Conservation (phyloP, 2,888 invertebrate genomes). For the Thereva nobilitata region DNA sequence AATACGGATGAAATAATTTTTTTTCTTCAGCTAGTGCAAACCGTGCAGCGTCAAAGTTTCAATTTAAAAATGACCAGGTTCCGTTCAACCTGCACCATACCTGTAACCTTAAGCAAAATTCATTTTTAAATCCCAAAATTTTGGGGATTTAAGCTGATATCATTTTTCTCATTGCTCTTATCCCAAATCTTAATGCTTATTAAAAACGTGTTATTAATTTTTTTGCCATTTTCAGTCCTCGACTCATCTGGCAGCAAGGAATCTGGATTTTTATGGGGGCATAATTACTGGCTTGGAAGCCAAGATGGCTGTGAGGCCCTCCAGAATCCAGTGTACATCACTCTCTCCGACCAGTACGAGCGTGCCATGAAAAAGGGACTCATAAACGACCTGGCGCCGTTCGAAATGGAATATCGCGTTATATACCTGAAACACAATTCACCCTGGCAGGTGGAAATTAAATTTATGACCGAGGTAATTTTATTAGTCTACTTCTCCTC, state of each 20-base stretch:
- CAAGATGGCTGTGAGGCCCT: slow-evolving; percentile 60
- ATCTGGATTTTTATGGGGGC: slow-evolving; percentile 63
- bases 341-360: slow-evolving; percentile 54
- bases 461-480: slow-evolving; percentile 53
- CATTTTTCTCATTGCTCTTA: background rate
- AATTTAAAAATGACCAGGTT: too few relatives aligned
- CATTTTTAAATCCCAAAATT: too few relatives aligned
- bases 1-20: too few relatives aligned
- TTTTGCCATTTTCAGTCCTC: slow-evolving; percentile 54
- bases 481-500: background rate
- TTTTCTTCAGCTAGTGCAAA: too few relatives aligned
- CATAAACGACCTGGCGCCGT: slow-evolving; percentile 54
- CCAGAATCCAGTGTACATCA: slow-evolving; percentile 52
- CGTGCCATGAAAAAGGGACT: slow-evolving; percentile 56
- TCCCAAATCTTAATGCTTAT: background rate
- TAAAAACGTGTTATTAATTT: background rate
- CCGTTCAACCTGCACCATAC: too few relatives aligned
- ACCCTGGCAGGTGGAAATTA: slow-evolving; percentile 58
- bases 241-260: slow-evolving; percentile 64
- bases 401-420: slow-evolving; percentile 57
- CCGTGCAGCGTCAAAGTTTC: too few relatives aligned
- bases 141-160: too few relatives aligned
- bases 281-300: slow-evolving; percentile 66
- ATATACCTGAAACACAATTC: slow-evolving; percentile 57
- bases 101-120: too few relatives aligned